Percentiles rank a stretch among this genome's conserved stretches.
Evolutionary conservation across 2,113 vertebrate species (phyloP).

Genomic region (Cavia porcellus): DNA sequence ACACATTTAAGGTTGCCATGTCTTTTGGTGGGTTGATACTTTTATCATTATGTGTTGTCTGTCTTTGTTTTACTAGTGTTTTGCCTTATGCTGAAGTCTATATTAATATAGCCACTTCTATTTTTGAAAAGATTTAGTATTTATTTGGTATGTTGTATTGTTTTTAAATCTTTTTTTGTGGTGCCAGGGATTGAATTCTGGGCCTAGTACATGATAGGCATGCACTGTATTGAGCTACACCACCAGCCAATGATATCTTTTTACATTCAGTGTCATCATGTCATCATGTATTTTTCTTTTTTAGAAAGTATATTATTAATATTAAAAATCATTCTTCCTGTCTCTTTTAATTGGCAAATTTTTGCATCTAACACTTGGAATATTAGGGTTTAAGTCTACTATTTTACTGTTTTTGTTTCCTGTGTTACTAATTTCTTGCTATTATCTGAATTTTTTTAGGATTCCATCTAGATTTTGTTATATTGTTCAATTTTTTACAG

Average conservation of each 20-base stretch:
- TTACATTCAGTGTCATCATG: not conserved
- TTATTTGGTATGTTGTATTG: not conserved
- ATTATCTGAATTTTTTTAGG: constrained; percentile 34
- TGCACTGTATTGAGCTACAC: not conserved
- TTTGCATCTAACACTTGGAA: not conserved
- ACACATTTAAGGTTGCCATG: not conserved
- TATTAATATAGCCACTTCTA: not conserved
- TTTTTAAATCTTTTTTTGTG: not conserved
- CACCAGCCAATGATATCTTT: not conserved
- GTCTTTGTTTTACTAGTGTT: constrained; percentile 15
- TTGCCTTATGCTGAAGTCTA: constrained; percentile 6
- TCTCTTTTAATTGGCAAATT: not conserved
- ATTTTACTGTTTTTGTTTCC: not conserved
- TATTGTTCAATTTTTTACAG: constrained; percentile 35
- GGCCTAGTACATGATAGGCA: not conserved
- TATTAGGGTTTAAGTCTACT: constrained; percentile 2
- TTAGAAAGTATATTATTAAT: not conserved
- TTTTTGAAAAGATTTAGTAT: constrained; percentile 8
- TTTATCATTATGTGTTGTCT: constrained; percentile 11
- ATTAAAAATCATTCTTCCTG: not conserved
- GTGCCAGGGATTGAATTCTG: not conserved
- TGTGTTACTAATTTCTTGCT: constrained; percentile 3
- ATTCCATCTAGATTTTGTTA: constrained; percentile 54
- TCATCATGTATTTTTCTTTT: not conserved
- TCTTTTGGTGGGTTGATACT: constrained; percentile 19